These are phyloP conservation scores for Druceiella hillmani DNA, from an alignment of 2,888 invertebrate genomes.

Conservation along the genomic window DNA sequence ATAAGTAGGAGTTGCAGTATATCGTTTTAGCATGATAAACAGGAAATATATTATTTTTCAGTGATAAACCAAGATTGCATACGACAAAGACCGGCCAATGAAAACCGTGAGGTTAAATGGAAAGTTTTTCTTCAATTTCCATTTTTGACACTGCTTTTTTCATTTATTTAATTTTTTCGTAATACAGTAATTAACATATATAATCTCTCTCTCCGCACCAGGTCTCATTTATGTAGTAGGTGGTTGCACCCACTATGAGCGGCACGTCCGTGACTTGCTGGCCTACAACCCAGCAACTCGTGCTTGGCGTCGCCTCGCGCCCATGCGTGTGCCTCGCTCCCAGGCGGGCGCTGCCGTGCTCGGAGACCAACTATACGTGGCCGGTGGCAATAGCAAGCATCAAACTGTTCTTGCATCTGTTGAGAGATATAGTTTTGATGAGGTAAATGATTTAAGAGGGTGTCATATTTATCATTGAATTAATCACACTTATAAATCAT, in stretches of 20 bases:
- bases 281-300: conserved; percentile 76
- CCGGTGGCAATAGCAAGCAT: conserved; percentile 82
- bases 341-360: conserved; percentile 89
- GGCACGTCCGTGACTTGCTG: conserved; percentile 74
- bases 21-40: no score
- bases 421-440: conserved; percentile 75
- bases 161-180: no score
- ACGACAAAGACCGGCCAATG: no score
- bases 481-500: background rate
- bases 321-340: conserved; percentile 76
- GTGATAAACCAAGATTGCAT: no score
- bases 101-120: no score
- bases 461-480: background rate
- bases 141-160: no score
- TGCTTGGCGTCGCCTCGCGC: conserved; percentile 71
- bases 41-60: no score
- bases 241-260: conserved; percentile 75
- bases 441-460: conserved; percentile 44
- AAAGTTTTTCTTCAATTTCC: no score
- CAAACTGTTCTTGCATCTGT: conserved; percentile 77
- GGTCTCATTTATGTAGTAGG: conserved; percentile 87
- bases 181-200: background rate
- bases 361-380: conserved; percentile 77
- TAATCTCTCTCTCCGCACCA: conserved; percentile 30
- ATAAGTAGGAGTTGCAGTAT: no score